Conservation (phyloP, 2,888 invertebrate genomes). For the Drosophila algonquin region DNA sequence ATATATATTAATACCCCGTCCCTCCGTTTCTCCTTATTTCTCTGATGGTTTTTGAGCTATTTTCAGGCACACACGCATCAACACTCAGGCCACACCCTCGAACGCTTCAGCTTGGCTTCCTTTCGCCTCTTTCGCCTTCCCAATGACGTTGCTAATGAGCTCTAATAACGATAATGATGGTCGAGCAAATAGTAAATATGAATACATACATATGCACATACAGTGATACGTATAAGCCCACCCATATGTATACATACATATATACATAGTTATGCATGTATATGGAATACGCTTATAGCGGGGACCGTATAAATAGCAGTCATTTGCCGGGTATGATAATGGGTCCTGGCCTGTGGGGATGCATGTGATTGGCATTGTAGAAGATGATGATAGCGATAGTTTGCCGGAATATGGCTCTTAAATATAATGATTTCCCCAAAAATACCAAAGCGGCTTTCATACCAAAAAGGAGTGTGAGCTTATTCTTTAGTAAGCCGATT, state of each 20-base stretch:
- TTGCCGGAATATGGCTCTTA: slow-evolving; percentile 48
- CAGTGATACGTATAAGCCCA: neutral
- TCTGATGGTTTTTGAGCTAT: slow-evolving; percentile 14
- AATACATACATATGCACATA: slow-evolving; percentile 13
- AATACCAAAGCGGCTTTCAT: slow-evolving; percentile 32
- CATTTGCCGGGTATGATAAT: slow-evolving; percentile 33
- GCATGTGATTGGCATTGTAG: slow-evolving; percentile 47
- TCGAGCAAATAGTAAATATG: slow-evolving; percentile 55
- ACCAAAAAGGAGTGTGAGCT: neutral
- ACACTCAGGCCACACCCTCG: slow-evolving; percentile 39
- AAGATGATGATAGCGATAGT: slow-evolving; percentile 38
- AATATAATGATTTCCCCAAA: slow-evolving; percentile 48
- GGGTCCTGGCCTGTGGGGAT: slow-evolving; percentile 38
- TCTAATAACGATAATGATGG: slow-evolving; percentile 67
- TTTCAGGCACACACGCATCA: slow-evolving; percentile 5
- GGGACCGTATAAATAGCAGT: slow-evolving; percentile 40
- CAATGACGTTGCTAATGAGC: slow-evolving; percentile 68
- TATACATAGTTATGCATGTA: slow-evolving; percentile 12
- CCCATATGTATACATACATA: neutral
- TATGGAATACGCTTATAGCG: slow-evolving; percentile 23
- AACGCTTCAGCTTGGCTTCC: slow-evolving; percentile 21
- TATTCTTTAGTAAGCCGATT: neutral
- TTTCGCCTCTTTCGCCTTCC: slow-evolving; percentile 26
- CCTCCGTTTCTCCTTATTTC: neutral
- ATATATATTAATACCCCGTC: neutral